These are phyloP conservation scores for Dermatophagoides farinae DNA, from an alignment of 1,140 invertebrate species.

Conservation along the genomic window DNA sequence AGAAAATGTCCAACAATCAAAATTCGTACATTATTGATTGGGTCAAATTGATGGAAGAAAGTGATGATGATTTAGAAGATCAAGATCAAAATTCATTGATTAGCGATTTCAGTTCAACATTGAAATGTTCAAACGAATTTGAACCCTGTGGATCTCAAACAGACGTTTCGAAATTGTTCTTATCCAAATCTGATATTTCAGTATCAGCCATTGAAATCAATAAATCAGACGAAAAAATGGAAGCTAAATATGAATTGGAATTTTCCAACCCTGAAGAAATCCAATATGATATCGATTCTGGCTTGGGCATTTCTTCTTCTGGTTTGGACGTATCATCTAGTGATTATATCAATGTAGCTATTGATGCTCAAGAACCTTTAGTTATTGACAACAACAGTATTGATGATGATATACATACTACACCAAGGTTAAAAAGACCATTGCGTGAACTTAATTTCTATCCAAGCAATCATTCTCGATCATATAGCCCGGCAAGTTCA, in stretches of 20 bases:
- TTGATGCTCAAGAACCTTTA: background rate
- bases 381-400: background rate
- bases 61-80: background rate
- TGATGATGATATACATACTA: background rate
- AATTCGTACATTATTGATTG: background rate
- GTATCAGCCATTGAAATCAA: background rate
- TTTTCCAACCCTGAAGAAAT: background rate
- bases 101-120: slow-evolving; percentile 1
- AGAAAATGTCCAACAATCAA: background rate
- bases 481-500: background rate
- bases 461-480: too few relatives aligned
- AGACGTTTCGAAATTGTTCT: background rate
- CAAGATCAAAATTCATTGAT: background rate
- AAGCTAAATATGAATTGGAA: background rate
- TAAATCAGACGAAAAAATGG: background rate
- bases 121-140: background rate
- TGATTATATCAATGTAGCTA: background rate
- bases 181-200: background rate
- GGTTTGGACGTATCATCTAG: background rate
- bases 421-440: background rate
- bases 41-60: background rate
- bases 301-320: background rate
- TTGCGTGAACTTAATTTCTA: background rate
- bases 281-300: background rate
- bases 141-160: background rate